phyloP scores from a whole-genome alignment of 23 tunicate genomes.

The Diplosoma virens region DNA sequence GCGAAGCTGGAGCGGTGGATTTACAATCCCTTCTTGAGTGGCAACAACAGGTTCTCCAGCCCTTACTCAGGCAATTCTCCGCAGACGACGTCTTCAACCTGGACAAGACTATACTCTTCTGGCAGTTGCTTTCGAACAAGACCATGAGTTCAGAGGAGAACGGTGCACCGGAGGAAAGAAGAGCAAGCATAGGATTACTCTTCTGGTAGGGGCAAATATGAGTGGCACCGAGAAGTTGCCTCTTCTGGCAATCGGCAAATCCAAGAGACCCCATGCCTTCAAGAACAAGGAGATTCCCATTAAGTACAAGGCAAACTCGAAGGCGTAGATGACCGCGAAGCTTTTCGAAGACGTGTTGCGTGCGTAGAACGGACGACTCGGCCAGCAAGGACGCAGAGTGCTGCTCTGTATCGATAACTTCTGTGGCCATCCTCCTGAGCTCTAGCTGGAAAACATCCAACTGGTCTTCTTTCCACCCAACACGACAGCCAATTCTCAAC shows the following conservation, averaged over 20 bases:
- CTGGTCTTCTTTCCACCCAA: constrained; percentile 41
- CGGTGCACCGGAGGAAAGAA: constrained; percentile 47
- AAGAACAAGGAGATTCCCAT: constrained; percentile 43
- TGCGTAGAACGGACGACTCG: constrained; percentile 40
- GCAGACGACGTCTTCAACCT: constrained; percentile 41
- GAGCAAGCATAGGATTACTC: constrained; percentile 48
- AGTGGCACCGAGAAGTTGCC: constrained; percentile 43
- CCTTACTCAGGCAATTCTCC: constrained; percentile 31
- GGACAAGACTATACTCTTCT: constrained; percentile 36
- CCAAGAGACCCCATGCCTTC: constrained; percentile 26
- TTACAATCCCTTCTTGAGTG: constrained; percentile 34
- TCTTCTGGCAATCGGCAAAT: constrained; percentile 44
- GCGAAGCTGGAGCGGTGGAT: constrained; percentile 43
- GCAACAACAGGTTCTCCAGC: constrained; percentile 47
- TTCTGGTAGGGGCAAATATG: constrained; percentile 43
- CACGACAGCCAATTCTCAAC: constrained; percentile 36
- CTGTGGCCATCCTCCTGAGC: constrained; percentile 38
- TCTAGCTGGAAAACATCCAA: constrained; percentile 43
- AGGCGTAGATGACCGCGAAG: constrained; percentile 20
- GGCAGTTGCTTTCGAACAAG: constrained; percentile 29
- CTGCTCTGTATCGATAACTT: constrained; percentile 31
- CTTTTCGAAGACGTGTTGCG: constrained; percentile 58
- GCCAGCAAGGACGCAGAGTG: constrained; percentile 53
- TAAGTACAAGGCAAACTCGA: constrained; percentile 37
- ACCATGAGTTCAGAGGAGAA: constrained; percentile 19